These are phyloP conservation scores for Pholis gunnellus DNA, from an alignment of 2,113 vertebrate genomes.

Conservation along the genomic window DNA sequence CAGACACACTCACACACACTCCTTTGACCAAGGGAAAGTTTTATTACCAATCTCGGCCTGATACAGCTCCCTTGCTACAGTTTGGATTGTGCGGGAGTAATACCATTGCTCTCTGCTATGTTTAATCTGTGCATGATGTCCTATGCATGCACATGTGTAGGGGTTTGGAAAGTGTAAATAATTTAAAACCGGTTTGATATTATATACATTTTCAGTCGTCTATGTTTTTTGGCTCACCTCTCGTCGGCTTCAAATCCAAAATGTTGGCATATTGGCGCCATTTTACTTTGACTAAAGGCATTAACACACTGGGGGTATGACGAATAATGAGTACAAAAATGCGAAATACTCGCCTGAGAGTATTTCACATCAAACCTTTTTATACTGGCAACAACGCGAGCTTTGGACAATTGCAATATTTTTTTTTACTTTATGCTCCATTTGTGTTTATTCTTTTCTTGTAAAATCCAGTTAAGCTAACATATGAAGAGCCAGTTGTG, in stretches of 20 bases:
- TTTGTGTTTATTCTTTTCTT: neutral
- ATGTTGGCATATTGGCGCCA: neutral
- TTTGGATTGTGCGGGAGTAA: conserved; percentile 14
- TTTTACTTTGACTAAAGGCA: neutral
- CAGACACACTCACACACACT: conserved; percentile 28
- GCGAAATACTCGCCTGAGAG: neutral
- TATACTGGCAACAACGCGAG: neutral
- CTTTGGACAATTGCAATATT: neutral
- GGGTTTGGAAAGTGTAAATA: neutral
- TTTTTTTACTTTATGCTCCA: neutral
- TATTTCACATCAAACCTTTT: neutral
- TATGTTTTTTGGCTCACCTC: neutral
- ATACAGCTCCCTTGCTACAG: conserved; percentile 63
- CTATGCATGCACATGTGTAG: conserved; percentile 13
- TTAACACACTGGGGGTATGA: neutral
- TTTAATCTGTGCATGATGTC: conserved; percentile 38
- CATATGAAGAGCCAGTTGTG: neutral
- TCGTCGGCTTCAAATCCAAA: too few relatives aligned
- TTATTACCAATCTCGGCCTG: conserved; percentile 65
- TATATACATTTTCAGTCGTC: neutral
- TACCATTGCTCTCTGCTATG: conserved; percentile 24
- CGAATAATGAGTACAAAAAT: neutral
- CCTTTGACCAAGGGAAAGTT: conserved; percentile 67
- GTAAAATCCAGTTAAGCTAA: neutral
- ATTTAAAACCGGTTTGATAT: neutral